Evolutionary conservation across 2,797 vertebrate genomes (phyloP).

Genomic region (Momotus momota): DNA sequence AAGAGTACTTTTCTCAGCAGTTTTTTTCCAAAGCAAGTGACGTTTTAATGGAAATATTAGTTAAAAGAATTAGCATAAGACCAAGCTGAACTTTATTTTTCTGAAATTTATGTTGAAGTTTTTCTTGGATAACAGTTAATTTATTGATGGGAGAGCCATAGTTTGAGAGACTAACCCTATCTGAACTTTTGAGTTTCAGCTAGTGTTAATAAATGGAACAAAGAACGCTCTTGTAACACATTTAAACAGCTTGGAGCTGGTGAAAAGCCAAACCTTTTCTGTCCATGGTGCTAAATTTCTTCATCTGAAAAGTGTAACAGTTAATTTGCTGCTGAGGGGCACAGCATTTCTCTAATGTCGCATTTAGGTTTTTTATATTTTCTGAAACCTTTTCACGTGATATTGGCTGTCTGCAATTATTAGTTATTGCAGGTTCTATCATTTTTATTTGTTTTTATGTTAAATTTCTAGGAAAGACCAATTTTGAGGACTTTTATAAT

Average conservation of each 20-base stretch:
- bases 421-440: not conserved
- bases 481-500: not conserved
- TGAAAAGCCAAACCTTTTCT: not conserved
- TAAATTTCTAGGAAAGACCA: not conserved
- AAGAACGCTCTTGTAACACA: not conserved
- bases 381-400: not conserved
- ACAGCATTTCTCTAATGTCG: not conserved
- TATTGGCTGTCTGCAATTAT: not conserved
- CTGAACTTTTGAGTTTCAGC: not conserved
- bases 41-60: not conserved
- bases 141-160: not conserved
- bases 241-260: not conserved
- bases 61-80: not conserved
- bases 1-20: not conserved
- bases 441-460: not conserved
- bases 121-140: not conserved
- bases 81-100: not conserved
- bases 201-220: not conserved
- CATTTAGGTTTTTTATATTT: not conserved
- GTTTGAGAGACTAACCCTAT: not conserved
- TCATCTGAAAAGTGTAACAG: not conserved
- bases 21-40: not conserved
- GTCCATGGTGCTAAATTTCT: not conserved
- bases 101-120: not conserved
- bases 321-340: not conserved